phyloP scores from a whole-genome alignment of 2,888 invertebrate genomes.

The Tholera decimalis region DNA sequence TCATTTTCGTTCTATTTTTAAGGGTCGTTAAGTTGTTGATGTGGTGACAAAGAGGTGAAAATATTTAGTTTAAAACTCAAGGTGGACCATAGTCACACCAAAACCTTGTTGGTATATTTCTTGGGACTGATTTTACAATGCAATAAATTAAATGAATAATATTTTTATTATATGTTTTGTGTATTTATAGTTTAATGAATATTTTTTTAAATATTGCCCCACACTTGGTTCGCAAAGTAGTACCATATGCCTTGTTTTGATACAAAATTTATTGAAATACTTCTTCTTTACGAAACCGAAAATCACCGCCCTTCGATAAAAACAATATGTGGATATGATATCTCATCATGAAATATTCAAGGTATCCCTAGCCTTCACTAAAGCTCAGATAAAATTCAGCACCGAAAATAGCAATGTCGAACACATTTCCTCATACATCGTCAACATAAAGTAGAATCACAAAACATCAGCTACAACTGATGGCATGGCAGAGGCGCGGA shows the following conservation, averaged over 20 bases:
- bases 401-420: conserved; percentile 27
- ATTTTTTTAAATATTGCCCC: no score
- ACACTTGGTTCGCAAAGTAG: no score
- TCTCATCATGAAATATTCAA: conserved; percentile 33
- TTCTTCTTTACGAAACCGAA: background rate
- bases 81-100: background rate
- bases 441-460: conserved; percentile 14
- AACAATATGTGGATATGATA: conserved; percentile 18
- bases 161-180: no score
- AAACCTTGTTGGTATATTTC: background rate
- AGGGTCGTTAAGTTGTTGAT: conserved; percentile 2
- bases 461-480: conserved; percentile 3
- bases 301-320: background rate
- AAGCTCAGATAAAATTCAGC: conserved; percentile 36
- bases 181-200: no score
- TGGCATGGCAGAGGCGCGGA: background rate
- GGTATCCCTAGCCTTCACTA: conserved; percentile 1
- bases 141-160: no score
- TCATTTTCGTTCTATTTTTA: conserved; percentile 27
- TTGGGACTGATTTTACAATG: no score
- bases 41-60: background rate
- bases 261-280: background rate
- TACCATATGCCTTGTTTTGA: no score
- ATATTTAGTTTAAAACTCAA: background rate
- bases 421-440: conserved; percentile 17